A percentile compares a stretch with the other conserved stretches of the same genome.
Evolutionary conservation across 2,113 vertebrate species (phyloP).

Genomic region (Donacobius atricapilla): DNA sequence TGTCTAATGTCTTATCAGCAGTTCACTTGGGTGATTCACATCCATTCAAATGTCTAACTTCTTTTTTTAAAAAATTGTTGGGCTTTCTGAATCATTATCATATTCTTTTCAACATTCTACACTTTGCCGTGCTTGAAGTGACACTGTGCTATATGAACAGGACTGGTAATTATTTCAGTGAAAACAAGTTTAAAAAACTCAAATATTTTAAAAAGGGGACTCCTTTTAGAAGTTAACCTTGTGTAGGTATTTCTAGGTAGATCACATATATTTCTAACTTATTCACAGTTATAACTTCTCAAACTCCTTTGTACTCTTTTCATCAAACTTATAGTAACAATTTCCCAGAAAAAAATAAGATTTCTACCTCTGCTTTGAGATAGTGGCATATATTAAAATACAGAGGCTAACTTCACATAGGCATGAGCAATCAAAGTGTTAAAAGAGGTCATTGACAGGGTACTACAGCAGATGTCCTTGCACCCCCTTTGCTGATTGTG

Average conservation of each 20-base stretch:
- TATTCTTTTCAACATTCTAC: neutral
- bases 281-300: neutral
- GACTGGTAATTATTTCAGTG: neutral
- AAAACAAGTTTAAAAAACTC: neutral
- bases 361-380: neutral
- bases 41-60: neutral
- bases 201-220: neutral
- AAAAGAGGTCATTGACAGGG: neutral
- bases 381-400: neutral
- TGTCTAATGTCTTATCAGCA: neutral
- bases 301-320: neutral
- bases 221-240: neutral
- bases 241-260: neutral
- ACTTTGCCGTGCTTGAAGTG: neutral
- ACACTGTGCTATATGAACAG: accelerated
- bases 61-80: neutral
- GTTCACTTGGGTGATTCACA: neutral
- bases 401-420: neutral
- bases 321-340: neutral
- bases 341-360: neutral
- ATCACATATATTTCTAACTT: neutral
- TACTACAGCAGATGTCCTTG: neutral
- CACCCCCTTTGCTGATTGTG: neutral
- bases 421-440: neutral
- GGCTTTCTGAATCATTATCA: neutral